Evolutionary conservation across 1,140 invertebrate species (phyloP), one percentile per base, ranked within the genome.

Genomic region (Stegodyphus mimosarum): DNA sequence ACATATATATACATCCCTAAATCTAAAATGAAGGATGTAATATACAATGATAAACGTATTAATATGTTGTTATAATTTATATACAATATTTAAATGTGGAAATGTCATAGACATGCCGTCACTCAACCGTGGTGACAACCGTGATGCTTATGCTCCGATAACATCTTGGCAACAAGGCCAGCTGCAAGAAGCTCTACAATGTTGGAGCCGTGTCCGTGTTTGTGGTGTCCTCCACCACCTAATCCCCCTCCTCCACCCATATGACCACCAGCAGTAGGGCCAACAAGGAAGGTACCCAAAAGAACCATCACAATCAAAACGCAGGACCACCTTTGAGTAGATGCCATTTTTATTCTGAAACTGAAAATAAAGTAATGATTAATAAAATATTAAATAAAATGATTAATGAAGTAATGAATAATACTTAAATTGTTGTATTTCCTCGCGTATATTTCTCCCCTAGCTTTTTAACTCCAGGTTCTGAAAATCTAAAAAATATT

Each of bases 81-180:
- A 33, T 33, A 33, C 33, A 33, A 33, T 33, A 33, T 33, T 33
- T 33, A 3, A 33, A 33, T 3, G 33, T 33, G 33, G 1, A 33
- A 33, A 33, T 33, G 33, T 33, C 1, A 33, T 33, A 33, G 33
- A 33, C 33, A 33, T 33, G 5, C 5, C 55, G 15, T 60, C 55
- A 60, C 78, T 73, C 49, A 74, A 64, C 67, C 55, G 49, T 85
- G 83, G n/a, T 85, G 83, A 15, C 83, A 85, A 7, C 67, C 66
- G 51, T 78, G 74, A 13, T 78, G 64, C 10, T 78, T 60, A 48
- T 77, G 74, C 73, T 85, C 83, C 10, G 74, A 77, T 74, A 85
- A 11, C 83, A 85, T 85, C 67, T 85, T 85, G 83, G 83, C 83
- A 50, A 85, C 83, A n/a, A 85, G 77, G 48, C 83, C 83, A 7